phyloP scores from a whole-genome alignment of 2,888 invertebrate species.

The Leucania comma region DNA sequence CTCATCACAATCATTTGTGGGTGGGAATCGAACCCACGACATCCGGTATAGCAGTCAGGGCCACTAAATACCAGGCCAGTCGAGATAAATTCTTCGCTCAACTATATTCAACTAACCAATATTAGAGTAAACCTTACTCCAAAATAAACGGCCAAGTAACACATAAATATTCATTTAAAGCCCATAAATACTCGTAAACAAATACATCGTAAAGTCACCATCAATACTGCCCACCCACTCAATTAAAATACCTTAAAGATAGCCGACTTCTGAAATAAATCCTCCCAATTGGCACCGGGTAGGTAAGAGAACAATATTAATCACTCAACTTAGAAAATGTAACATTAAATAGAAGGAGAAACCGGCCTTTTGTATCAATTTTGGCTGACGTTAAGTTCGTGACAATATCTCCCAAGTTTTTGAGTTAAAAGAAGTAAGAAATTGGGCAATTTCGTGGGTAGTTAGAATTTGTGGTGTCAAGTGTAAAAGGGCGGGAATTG shows the following conservation, averaged over 20 bases:
- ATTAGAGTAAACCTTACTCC: neutral
- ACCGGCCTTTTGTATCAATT: constrained; percentile 61
- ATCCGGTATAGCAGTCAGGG: no score
- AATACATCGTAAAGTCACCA: constrained; percentile 28
- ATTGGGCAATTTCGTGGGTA: constrained; percentile 44
- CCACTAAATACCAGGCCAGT: no score
- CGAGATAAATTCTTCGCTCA: no score
- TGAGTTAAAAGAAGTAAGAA: constrained; percentile 51
- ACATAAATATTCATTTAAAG: constrained; percentile 8
- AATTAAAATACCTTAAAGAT: constrained; percentile 60
- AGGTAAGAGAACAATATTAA: constrained; percentile 55
- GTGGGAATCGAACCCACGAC: no score
- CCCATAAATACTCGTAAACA: constrained; percentile 28
- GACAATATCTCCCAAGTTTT: constrained; percentile 57
- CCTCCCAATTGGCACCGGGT: constrained; percentile 42
- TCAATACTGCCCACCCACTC: constrained; percentile 30
- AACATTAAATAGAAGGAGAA: constrained; percentile 54
- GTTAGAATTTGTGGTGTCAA: constrained; percentile 40
- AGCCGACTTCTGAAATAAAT: constrained; percentile 48
- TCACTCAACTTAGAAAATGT: constrained; percentile 57
- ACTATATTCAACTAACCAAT: neutral
- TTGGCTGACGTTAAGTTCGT: constrained; percentile 44
- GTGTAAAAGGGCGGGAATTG: constrained; percentile 13
- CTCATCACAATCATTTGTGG: no score
- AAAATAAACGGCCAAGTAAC: constrained; percentile 14